Evolutionary conservation across 2,888 invertebrate genomes (phyloP).

Genomic region (Ormyrus labotus): DNA sequence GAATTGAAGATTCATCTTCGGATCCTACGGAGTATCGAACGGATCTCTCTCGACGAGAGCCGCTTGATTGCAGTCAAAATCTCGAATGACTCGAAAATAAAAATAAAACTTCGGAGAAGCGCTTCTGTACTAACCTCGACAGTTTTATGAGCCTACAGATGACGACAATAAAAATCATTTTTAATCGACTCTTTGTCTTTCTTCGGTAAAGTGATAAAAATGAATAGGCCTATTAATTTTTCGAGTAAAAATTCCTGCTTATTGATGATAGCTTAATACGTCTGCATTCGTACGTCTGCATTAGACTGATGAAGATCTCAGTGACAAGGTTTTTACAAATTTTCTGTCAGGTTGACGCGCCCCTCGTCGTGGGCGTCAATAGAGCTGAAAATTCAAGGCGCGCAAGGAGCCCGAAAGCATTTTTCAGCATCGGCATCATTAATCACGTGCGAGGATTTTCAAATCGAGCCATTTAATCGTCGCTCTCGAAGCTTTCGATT

Average conservation of each 20-base stretch:
- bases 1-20: conserved; percentile 73
- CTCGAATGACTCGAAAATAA: conserved; percentile 48
- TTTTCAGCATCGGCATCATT: conserved; percentile 52
- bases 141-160: neutral
- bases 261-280: neutral
- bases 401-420: conserved; percentile 29
- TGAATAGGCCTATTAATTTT: neutral
- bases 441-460: conserved; percentile 53
- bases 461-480: conserved; percentile 52
- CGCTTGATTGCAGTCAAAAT: conserved; percentile 52
- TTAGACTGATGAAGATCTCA: conserved; percentile 25
- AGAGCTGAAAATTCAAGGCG: conserved; percentile 50
- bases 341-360: conserved; percentile 18
- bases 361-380: conserved; percentile 36
- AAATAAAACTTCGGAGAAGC: conserved; percentile 9
- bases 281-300: neutral
- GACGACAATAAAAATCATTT: conserved; percentile 40
- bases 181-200: conserved; percentile 1
- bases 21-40: conserved; percentile 62
- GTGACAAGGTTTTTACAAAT: conserved; percentile 34
- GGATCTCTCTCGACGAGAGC: conserved; percentile 21
- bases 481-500: conserved; percentile 57
- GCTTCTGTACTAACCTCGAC: conserved; percentile 18
- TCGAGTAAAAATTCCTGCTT: neutral
- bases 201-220: neutral